These are phyloP conservation scores for Euglossa dilemma DNA, from an alignment of 1,140 invertebrate species.

Conservation along the genomic window DNA sequence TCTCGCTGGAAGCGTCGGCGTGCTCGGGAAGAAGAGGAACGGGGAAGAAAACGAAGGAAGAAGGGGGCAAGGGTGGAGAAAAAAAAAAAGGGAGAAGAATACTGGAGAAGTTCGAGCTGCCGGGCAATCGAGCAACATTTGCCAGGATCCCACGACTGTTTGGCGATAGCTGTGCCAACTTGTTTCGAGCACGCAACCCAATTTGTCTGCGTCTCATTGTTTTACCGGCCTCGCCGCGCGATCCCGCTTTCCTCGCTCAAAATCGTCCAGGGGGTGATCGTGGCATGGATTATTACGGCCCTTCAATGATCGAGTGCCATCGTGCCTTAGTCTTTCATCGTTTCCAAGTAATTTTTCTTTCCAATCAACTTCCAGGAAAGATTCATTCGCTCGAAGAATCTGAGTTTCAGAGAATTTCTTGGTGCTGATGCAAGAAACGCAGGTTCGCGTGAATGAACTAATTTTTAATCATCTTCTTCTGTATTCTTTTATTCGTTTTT, in stretches of 20 bases:
- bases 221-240: conserved; percentile 62
- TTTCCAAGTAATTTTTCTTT: not conserved
- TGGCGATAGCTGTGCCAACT: conserved; percentile 83
- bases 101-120: conserved; percentile 67
- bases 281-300: conserved; percentile 57
- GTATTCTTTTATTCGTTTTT: too few relatives aligned
- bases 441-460: too few relatives aligned
- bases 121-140: conserved; percentile 80
- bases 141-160: conserved; percentile 80
- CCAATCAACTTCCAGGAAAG: rapidly evolving
- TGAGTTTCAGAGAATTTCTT: too few relatives aligned
- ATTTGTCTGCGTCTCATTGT: conserved; percentile 82
- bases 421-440: too few relatives aligned
- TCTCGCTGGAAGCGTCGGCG: conserved; percentile 23
- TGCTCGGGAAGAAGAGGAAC: too few relatives aligned
- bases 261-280: conserved; percentile 29
- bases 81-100: conserved; percentile 55
- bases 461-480: too few relatives aligned
- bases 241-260: conserved; percentile 9
- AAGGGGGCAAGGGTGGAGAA: not conserved
- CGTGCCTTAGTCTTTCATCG: conserved; percentile 7
- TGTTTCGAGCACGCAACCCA: conserved; percentile 81
- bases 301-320: conserved; percentile 65
- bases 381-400: not conserved
- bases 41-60: too few relatives aligned